Evolutionary conservation across 2,797 vertebrate genomes (phyloP).

Genomic region (Dendrocincla fuliginosa): DNA sequence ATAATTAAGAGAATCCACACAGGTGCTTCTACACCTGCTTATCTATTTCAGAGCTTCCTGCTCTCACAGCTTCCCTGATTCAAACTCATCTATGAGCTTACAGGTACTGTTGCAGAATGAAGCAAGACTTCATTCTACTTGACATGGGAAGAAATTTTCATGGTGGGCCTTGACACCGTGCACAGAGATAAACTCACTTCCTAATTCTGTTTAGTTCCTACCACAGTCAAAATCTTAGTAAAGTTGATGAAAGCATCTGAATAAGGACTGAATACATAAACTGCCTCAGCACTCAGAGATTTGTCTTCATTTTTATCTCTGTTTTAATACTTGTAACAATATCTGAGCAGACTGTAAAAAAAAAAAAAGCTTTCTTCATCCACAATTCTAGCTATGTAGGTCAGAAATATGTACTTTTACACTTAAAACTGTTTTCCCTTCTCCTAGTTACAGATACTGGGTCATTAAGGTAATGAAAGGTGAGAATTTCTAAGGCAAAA

Average conservation of each 20-base stretch:
- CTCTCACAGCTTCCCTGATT: background rate
- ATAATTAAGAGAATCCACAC: background rate
- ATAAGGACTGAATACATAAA: background rate
- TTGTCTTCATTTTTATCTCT: background rate
- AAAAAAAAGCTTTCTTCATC: background rate
- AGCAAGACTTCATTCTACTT: background rate
- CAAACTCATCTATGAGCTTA: background rate
- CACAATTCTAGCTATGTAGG: background rate
- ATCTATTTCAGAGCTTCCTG: background rate
- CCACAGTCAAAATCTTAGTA: background rate
- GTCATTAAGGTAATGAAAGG: conserved; percentile 1
- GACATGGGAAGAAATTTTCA: background rate
- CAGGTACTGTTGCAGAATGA: background rate
- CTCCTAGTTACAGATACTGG: background rate
- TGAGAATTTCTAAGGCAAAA: background rate
- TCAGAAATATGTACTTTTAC: background rate
- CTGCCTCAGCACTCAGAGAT: background rate
- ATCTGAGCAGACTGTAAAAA: background rate
- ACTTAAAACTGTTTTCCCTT: background rate
- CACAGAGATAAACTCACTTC: background rate
- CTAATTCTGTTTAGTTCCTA: background rate
- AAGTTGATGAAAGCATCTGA: background rate
- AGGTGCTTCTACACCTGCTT: background rate
- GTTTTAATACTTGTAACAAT: background rate
- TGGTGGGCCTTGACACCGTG: background rate